Evolutionary conservation across 1,140 invertebrate genomes (phyloP), one percentile per base, ranked within the genome.

Genomic region (Popillia japonica): DNA sequence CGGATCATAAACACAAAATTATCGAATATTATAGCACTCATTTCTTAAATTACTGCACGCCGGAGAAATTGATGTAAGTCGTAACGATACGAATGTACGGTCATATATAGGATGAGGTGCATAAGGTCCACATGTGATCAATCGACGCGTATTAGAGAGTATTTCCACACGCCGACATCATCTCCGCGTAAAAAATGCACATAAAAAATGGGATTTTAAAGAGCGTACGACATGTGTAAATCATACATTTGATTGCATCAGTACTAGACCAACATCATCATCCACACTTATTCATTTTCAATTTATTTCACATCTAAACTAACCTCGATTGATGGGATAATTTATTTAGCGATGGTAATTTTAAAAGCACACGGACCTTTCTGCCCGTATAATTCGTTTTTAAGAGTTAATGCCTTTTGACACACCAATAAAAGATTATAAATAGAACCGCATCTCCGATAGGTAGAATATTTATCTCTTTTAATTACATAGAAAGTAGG

Each of bases 161-260:
- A 23, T 34, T 68, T 27, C 23, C 27, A 22, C 61, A 34, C 61
- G 61, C 61, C 9, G 11, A 27, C 9, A 20, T 68, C 17, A 68
- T 10, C 4, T 68, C 10, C 20, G 27, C 22, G 10, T 27, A 68
- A 68, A 48, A 68, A 34, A 34, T 23, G 61, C 11, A 23, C 20
- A 11, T 74, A 78, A 78, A n/a, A 78, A 78, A 78, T 78, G 27
- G 34, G 72, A 78, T 73, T 78, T 78, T 78, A 78, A 78, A 78
- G 40, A 78, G 23, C 68, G 72, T 78, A 44, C 72, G 77, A 78
- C 77, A 72, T 78, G 77, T 74, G 77, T 78, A 78, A 40, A 74
- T 61, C 59, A 42, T 40, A 74, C 42, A 59, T 78, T 78, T 78
- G 77, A 78, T 78, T 78, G 68, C 77, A 73, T 78, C 68, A 68